phyloP scores from a whole-genome alignment of 2,797 vertebrate genomes.

The Anas bahamensis region DNA sequence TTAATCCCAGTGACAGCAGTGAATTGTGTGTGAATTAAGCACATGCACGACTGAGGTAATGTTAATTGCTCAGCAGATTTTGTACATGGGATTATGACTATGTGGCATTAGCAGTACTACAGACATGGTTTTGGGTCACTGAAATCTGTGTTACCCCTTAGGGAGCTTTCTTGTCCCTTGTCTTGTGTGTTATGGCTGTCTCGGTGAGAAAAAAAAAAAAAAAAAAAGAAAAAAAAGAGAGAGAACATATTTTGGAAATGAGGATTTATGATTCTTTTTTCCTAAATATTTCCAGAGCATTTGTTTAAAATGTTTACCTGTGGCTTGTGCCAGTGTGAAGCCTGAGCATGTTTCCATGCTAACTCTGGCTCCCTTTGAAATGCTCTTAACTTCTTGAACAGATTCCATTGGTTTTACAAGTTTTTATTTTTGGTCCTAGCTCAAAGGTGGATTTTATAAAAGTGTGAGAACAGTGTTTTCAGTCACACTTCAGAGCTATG shows the following conservation, averaged over 20 bases:
- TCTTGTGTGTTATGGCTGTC: fast-evolving
- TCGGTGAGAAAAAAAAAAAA: not conserved
- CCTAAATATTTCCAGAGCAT: not conserved
- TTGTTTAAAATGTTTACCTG: not conserved
- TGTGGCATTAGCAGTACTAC: not conserved
- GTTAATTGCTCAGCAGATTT: not conserved
- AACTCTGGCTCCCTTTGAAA: not conserved
- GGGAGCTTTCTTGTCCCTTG: not conserved
- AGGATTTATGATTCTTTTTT: not conserved
- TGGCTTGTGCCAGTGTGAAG: not conserved
- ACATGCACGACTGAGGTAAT: not conserved
- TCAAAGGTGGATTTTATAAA: not conserved
- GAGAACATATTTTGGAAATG: not conserved
- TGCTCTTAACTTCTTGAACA: not conserved
- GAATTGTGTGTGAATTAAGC: not conserved
- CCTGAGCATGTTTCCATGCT: not conserved
- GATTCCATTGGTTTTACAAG: not conserved
- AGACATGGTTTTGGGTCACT: not conserved
- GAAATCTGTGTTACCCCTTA: not conserved
- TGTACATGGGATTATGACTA: not conserved
- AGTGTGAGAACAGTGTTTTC: constrained; percentile 1
- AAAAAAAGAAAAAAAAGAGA: too few relatives aligned
- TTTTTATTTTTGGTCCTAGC: not conserved
- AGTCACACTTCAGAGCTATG: not conserved
- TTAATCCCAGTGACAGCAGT: not conserved